A percentile compares a stretch with the other conserved stretches of the same genome.
These are phyloP conservation scores for Anthopleura sola DNA, from an alignment of 64 coral and sea anemone genomes.

Conservation along the genomic window DNA sequence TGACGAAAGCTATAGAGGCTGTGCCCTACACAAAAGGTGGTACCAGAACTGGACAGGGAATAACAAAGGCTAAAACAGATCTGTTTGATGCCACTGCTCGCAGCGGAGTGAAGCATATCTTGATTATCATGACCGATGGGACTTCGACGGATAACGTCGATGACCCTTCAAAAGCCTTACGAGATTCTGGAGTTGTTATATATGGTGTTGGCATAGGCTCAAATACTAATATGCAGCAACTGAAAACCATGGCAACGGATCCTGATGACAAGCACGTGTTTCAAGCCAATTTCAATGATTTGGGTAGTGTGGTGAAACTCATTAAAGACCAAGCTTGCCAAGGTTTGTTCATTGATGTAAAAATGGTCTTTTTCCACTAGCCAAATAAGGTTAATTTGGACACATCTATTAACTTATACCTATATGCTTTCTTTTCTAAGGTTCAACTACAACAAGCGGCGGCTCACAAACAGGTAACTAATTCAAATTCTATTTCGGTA, in stretches of 20 bases:
- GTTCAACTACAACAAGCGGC: too few species aligned
- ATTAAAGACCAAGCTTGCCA: conserved; percentile 58
- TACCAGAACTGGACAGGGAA: conserved; percentile 45
- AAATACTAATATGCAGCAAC: not conserved
- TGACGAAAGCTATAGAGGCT: not conserved
- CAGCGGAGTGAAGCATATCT: conserved; percentile 25
- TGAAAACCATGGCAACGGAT: conserved; percentile 44
- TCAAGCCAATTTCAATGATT: conserved; percentile 32
- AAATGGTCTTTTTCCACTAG: too few species aligned
- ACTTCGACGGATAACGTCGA: conserved; percentile 35
- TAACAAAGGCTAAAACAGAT: not conserved
- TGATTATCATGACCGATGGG: conserved; percentile 57
- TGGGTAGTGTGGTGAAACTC: conserved; percentile 22
- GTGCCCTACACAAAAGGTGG: conserved; percentile 41
- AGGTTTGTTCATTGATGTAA: not conserved
- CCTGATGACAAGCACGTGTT: conserved; percentile 47
- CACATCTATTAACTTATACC: too few species aligned
- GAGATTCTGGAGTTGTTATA: conserved; percentile 36
- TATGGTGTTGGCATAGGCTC: conserved; percentile 52
- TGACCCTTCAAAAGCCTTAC: conserved; percentile 6
- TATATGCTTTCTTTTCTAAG: too few species aligned
- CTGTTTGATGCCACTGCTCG: conserved; percentile 37
- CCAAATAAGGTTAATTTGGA: too few species aligned
- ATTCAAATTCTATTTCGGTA: too few species aligned
- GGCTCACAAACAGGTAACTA: too few species aligned